Evolutionary conservation across 2,113 vertebrate species (phyloP), one percentile per base, ranked within the genome.

Genomic region (Menura novaehollandiae): DNA sequence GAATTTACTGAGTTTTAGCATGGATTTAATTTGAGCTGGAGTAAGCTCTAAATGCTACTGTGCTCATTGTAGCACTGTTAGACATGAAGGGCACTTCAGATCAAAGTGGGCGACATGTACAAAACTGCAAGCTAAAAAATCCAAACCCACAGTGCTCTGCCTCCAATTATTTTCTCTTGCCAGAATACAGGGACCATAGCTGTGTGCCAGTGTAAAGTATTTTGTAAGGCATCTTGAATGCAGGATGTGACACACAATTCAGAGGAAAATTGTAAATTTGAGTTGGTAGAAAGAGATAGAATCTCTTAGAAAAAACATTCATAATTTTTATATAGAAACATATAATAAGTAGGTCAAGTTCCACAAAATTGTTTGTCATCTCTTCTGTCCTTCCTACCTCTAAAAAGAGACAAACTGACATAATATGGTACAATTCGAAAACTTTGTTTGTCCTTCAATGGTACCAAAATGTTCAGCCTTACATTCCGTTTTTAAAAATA

Each of bases 41-140:
- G 7, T 46, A 62, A 89, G 30, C 15, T 43, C 43, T 66, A 53
- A 88, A 55, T 24, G 17, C 66, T 24, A 33, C 66, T 79, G 24
- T 74, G 79, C 46, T 86, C 43, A 13, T 7, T 79, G 52, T 24
- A 66, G 39, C 71, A 33, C 59, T 41, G 33, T 58, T 85, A 66
- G 46, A 69, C 8, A 4, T 8, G 39, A 91, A 76, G 59, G 47
- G 51, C 37, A n/a, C 64, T 79, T 74, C 56, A 76, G 60, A 76
- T 71, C 67, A n/a, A 83, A 77, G 59, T 26, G 20, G 10, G 11
- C 0, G 0, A 75, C 1, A 1, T 27, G 7, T 21, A 58, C 28
- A 73, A 76, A 91, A 73, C 33, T 58, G 21, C 18, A 91, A 55
- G 39, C 33, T 59, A 19, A 81, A 87, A 82, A 59, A 21, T 23